These are phyloP conservation scores for Cynaeus angustus DNA, from an alignment of 2,888 invertebrate genomes.

Conservation along the genomic window DNA sequence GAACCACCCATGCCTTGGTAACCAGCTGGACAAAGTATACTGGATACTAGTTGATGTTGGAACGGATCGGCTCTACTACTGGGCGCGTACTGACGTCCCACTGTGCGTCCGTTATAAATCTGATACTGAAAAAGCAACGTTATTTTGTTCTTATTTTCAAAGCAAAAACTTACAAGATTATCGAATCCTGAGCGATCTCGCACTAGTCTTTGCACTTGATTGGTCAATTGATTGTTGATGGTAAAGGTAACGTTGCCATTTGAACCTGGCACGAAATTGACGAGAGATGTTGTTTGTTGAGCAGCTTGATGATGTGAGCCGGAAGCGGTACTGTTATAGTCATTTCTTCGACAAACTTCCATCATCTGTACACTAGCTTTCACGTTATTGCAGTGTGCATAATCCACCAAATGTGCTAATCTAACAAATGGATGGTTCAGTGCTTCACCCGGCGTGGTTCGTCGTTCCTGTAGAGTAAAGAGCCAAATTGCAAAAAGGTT, in stretches of 20 bases:
- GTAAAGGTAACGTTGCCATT: constrained; percentile 92
- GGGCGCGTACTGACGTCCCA: constrained; percentile 79
- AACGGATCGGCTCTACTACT: constrained; percentile 84
- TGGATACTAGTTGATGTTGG: constrained; percentile 94
- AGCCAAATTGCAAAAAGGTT: constrained; percentile 18
- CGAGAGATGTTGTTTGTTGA: constrained; percentile 74
- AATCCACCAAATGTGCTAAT: constrained; percentile 94
- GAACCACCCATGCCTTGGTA: constrained; percentile 84
- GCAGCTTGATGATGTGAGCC: constrained; percentile 73
- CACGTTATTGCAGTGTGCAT: constrained; percentile 97
- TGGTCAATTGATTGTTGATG: constrained; percentile 91
- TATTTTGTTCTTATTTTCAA: background rate
- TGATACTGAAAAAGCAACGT: constrained; percentile 79
- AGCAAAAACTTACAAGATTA: constrained; percentile 76
- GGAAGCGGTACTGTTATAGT: constrained; percentile 69
- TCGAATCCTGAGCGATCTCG: constrained; percentile 86
- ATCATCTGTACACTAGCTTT: constrained; percentile 98
- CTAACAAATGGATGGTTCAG: constrained; percentile 96
- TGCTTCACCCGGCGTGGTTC: constrained; percentile 97
- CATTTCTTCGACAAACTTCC: constrained; percentile 84
- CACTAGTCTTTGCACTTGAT: constrained; percentile 82
- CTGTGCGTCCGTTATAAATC: constrained; percentile 83
- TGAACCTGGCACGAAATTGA: constrained; percentile 85
- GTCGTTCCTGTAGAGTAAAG: constrained; percentile 80
- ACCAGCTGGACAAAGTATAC: constrained; percentile 91